These are phyloP conservation scores for Gallinago paraguaiae DNA, from an alignment of 2,113 vertebrate species.

Conservation along the genomic window DNA sequence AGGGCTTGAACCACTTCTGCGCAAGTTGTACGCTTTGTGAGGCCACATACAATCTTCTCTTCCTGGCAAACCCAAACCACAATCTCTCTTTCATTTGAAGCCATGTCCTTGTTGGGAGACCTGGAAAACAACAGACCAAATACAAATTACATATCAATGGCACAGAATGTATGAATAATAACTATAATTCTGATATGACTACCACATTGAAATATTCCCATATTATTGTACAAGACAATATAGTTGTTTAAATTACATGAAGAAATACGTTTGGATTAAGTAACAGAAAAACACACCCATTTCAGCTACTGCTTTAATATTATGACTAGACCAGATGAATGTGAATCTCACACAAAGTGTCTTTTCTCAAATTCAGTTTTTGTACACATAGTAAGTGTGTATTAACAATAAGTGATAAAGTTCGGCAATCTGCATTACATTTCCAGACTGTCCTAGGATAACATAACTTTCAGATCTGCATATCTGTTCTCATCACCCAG, in stretches of 20 bases:
- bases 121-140: conserved; percentile 66
- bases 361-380: background rate
- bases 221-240: background rate
- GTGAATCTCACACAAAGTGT: background rate
- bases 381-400: background rate
- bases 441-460: background rate
- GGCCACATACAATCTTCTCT: conserved; percentile 92
- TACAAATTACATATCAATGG: background rate
- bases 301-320: background rate
- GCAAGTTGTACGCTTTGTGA: conserved; percentile 93
- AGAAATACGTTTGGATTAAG: background rate
- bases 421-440: background rate
- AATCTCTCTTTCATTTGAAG: conserved; percentile 86
- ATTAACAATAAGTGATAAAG: background rate
- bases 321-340: background rate
- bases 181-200: background rate
- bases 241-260: background rate
- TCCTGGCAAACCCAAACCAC: conserved; percentile 91
- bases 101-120: conserved; percentile 81
- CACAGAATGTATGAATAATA: background rate
- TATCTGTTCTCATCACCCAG: background rate
- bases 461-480: background rate
- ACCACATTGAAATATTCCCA: background rate
- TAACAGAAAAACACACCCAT: background rate
- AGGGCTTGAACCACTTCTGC: conserved; percentile 89